A percentile compares a stretch with the other conserved stretches of the same genome.
Evolutionary conservation across 2,113 vertebrate genomes (phyloP).

Genomic region (Bucco capensis): DNA sequence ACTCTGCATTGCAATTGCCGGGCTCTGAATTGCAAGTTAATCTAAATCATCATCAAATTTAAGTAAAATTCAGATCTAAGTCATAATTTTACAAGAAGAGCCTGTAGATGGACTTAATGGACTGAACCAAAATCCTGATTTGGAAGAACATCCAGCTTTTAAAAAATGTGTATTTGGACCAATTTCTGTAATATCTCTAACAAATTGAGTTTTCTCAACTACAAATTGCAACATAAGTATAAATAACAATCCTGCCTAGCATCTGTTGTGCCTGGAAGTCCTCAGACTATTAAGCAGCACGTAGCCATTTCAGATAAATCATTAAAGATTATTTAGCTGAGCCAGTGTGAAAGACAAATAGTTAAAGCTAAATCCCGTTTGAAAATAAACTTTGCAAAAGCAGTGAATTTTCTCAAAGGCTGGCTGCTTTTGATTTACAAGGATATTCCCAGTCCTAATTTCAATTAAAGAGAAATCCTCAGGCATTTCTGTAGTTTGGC

Average conservation of each 20-base stretch:
- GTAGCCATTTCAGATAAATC: neutral
- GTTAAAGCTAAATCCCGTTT: slow-evolving; percentile 18
- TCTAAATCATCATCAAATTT: neutral
- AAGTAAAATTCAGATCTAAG: neutral
- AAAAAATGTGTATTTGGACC: neutral
- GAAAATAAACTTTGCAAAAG: slow-evolving; percentile 27
- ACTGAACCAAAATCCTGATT: neutral
- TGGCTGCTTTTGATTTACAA: neutral
- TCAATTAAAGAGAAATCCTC: slow-evolving; percentile 65
- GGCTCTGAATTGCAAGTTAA: neutral
- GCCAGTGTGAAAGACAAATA: neutral
- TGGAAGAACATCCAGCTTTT: neutral
- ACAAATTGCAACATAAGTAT: neutral
- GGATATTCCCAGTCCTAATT: slow-evolving; percentile 32
- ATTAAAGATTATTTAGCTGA: neutral
- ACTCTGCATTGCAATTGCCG: neutral
- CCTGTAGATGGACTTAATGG: neutral
- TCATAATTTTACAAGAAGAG: neutral
- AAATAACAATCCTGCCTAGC: neutral
- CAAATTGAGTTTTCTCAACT: neutral
- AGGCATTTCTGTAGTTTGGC: slow-evolving; percentile 1
- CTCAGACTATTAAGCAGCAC: neutral
- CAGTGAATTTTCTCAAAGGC: slow-evolving; percentile 30
- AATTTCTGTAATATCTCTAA: neutral
- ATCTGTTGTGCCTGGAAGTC: neutral